A percentile compares a stretch with the other conserved stretches of the same genome.
Conservation (phyloP, 2,113 vertebrate species). For the Strigops habroptila region DNA sequence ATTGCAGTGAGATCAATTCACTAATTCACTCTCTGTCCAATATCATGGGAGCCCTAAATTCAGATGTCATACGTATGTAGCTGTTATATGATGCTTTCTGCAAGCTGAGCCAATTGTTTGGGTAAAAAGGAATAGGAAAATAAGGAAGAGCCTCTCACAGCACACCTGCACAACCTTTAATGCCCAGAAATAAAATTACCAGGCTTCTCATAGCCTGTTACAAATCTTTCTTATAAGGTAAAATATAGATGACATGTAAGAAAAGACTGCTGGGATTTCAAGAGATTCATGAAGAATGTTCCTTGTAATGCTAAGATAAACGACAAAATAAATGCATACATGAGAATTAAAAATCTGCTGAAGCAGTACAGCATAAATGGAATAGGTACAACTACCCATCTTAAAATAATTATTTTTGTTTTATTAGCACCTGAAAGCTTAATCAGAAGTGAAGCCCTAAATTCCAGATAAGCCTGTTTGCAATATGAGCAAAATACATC, state of each 20-base stretch:
- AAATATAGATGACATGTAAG: background rate
- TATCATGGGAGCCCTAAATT: background rate
- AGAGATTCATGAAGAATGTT: background rate
- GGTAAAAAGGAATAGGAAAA: background rate
- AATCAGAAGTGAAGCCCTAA: background rate
- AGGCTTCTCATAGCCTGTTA: background rate
- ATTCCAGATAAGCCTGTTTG: background rate
- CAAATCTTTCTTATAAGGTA: background rate
- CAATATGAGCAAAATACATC: background rate
- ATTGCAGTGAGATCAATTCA: background rate
- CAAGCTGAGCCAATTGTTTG: background rate
- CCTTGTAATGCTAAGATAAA: background rate
- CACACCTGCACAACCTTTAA: background rate
- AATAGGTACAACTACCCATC: background rate
- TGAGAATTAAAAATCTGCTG: background rate
- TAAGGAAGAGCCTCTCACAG: background rate
- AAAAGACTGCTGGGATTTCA: background rate
- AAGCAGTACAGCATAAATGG: background rate
- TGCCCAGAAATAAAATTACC: background rate
- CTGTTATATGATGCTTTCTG: background rate
- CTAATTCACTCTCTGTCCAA: background rate
- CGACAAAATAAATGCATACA: background rate
- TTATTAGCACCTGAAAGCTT: background rate
- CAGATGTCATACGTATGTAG: background rate
- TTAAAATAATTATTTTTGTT: background rate